Conservation (phyloP, 2,888 invertebrate genomes). For the Anthoptus insignis region DNA sequence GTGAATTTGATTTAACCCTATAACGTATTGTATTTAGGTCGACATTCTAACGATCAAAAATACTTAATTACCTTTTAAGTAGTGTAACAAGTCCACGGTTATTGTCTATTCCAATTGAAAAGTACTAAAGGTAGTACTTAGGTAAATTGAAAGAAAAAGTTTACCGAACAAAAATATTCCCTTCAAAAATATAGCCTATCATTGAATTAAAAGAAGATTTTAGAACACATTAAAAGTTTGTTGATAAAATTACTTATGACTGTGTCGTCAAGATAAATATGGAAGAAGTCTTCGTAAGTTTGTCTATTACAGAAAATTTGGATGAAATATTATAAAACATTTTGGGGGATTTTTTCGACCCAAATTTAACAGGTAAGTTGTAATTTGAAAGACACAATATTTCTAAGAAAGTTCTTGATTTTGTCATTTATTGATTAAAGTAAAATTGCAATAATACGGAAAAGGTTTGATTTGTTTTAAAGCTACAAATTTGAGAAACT, state of each 20-base stretch:
- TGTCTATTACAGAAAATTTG: slow-evolving; percentile 58
- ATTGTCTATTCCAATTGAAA: background rate
- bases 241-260: slow-evolving; percentile 34
- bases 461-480: too few species aligned
- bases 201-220: slow-evolving; percentile 17
- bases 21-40: too few species aligned
- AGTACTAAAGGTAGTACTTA: too few species aligned
- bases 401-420: background rate
- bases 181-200: slow-evolving; percentile 11
- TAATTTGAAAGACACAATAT: slow-evolving; percentile 25
- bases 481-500: too few species aligned
- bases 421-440: background rate
- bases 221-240: slow-evolving; percentile 29
- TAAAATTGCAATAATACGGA: too few species aligned
- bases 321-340: slow-evolving; percentile 65
- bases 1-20: too few species aligned
- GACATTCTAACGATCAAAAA: too few species aligned
- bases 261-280: slow-evolving; percentile 27
- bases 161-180: too few species aligned
- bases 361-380: slow-evolving; percentile 42
- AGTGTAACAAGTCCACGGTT: background rate
- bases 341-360: slow-evolving; percentile 52
- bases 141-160: too few species aligned
- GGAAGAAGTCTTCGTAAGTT: slow-evolving; percentile 52
- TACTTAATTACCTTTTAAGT: too few species aligned